Conservation (phyloP, 2,113 vertebrate species). For the Catharus bicknelli region DNA sequence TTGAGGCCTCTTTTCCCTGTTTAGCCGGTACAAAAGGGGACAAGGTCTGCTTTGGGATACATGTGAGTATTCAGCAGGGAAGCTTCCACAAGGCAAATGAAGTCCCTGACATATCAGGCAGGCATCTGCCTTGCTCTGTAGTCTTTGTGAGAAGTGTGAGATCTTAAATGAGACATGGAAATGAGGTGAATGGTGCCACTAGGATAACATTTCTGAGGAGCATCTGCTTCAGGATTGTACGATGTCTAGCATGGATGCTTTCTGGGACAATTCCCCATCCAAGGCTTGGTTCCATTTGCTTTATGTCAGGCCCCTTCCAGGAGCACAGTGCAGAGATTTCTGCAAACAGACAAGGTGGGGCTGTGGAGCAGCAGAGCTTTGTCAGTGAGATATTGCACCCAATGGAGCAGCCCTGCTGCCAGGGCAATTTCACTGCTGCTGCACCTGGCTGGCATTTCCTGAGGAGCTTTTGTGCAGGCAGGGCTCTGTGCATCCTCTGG, state of each 20-base stretch:
- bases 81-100: neutral
- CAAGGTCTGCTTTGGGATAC: neutral
- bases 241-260: neutral
- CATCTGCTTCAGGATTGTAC: neutral
- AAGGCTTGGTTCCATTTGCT: neutral
- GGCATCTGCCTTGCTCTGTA: neutral
- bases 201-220: neutral
- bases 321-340: neutral
- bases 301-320: neutral
- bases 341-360: neutral
- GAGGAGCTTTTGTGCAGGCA: neutral
- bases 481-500: neutral
- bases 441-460: neutral
- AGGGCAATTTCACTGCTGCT: constrained; percentile 11
- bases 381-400: neutral
- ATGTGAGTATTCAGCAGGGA: neutral
- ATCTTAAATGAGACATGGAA: neutral
- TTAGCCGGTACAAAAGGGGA: neutral
- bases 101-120: neutral
- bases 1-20: neutral
- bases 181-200: neutral
- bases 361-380: neutral
- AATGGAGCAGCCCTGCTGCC: neutral
- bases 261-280: neutral
- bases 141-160: neutral